Conservation (phyloP, 2,888 invertebrate species). For the Amphipoea oculea region DNA sequence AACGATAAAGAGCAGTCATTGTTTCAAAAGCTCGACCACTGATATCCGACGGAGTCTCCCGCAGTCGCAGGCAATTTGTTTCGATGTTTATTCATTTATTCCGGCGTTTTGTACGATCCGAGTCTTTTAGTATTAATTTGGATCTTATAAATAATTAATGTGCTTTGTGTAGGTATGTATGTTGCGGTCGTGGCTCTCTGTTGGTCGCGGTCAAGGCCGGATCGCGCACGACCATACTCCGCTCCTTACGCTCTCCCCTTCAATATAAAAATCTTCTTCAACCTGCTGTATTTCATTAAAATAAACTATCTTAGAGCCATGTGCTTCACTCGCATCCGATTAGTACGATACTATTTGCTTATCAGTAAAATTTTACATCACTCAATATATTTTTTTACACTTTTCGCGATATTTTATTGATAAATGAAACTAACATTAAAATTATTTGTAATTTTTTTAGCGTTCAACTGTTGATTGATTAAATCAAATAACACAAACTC, state of each 20-base stretch:
- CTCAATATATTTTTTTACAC: neutral
- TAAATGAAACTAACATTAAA: neutral
- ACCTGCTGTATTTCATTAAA: conserved; percentile 22
- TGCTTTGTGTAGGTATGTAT: conserved; percentile 75
- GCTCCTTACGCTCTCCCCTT: conserved; percentile 64
- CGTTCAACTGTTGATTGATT: conserved; percentile 4
- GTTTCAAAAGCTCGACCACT: conserved; percentile 70
- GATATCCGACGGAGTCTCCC: conserved; percentile 65
- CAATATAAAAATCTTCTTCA: conserved; percentile 29
- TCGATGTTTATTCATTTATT: conserved; percentile 87
- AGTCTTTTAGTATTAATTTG: conserved; percentile 86
- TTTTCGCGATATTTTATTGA: conserved; percentile 10
- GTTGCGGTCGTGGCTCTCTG: conserved; percentile 74
- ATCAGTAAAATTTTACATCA: neutral
- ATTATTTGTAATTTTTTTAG: conserved; percentile 6
- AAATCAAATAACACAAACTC: conserved; percentile 9
- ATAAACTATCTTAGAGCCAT: neutral
- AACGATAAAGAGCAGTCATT: conserved; percentile 73
- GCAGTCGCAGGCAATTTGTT: conserved; percentile 81
- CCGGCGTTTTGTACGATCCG: conserved; percentile 81
- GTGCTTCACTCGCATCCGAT: neutral
- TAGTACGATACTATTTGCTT: conserved; percentile 5
- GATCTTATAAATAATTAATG: conserved; percentile 88
- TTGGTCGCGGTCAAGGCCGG: conserved; percentile 83
- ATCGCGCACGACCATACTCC: conserved; percentile 72